Evolutionary conservation across 2,888 invertebrate species (phyloP).

Genomic region (Agrochola circellaris): DNA sequence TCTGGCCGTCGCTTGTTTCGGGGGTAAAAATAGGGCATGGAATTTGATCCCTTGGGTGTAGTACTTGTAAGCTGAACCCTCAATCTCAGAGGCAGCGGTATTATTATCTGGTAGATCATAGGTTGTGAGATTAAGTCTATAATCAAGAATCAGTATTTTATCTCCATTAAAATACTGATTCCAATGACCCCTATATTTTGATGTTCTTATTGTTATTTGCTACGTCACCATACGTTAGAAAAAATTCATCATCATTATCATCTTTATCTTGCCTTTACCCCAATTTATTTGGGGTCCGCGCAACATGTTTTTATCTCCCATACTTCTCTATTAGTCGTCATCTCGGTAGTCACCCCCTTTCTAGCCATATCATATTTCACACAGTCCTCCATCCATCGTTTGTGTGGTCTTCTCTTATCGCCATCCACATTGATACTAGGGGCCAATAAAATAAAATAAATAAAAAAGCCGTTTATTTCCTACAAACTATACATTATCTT

Average conservation of each 20-base stretch:
- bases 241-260: background rate
- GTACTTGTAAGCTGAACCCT: constrained; percentile 27
- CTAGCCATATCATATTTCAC: background rate
- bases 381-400: no score
- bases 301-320: background rate
- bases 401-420: background rate
- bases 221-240: background rate
- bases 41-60: constrained; percentile 40
- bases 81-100: constrained; percentile 5
- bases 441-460: background rate
- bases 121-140: background rate
- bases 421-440: background rate
- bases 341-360: background rate
- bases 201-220: background rate
- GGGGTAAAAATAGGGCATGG: constrained; percentile 41
- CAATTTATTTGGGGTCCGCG: no score
- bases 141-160: no score
- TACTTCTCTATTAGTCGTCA: background rate
- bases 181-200: background rate
- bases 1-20: constrained; percentile 32
- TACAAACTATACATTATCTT: no score
- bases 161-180: background rate
- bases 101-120: constrained; percentile 19
- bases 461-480: no score
- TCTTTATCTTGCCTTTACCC: background rate